Evolutionary conservation across 2,888 invertebrate species (phyloP).

Genomic region (Parapristionchus giblindavisi): DNA sequence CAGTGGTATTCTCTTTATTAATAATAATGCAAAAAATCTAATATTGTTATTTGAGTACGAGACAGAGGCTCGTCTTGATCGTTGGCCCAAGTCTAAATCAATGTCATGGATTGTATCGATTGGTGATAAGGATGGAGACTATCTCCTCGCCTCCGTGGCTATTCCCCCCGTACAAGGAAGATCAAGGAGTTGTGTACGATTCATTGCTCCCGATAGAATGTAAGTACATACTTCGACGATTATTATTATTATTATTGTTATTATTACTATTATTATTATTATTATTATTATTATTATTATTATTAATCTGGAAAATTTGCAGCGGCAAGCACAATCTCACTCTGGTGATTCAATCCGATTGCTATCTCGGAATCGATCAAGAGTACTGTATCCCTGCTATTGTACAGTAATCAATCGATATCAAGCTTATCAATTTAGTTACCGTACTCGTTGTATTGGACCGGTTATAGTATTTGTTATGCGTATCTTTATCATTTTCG

Average conservation of each 20-base stretch:
- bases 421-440: no score
- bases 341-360: conserved; percentile 59
- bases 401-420: conserved; percentile 25
- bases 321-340: conserved; percentile 54
- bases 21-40: no score
- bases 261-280: no score
- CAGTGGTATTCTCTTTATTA: no score
- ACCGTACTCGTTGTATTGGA: no score
- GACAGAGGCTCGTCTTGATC: conserved; percentile 79
- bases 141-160: conserved; percentile 10
- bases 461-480: no score
- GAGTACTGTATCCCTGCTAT: conserved; percentile 52
- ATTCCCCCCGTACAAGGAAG: conserved; percentile 12
- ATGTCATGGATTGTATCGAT: conserved; percentile 93
- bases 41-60: conserved; percentile 48
- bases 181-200: conserved; percentile 1
- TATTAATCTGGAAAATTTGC: conserved; percentile 23
- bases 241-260: background rate
- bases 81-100: conserved; percentile 90
- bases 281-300: background rate
- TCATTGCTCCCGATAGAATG: conserved; percentile 25
- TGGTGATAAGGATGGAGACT: conserved; percentile 77
- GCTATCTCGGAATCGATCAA: conserved; percentile 66
- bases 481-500: no score
- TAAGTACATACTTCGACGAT: background rate